Conservation (phyloP, 2,797 vertebrate species). For the Apogon talboti region DNA sequence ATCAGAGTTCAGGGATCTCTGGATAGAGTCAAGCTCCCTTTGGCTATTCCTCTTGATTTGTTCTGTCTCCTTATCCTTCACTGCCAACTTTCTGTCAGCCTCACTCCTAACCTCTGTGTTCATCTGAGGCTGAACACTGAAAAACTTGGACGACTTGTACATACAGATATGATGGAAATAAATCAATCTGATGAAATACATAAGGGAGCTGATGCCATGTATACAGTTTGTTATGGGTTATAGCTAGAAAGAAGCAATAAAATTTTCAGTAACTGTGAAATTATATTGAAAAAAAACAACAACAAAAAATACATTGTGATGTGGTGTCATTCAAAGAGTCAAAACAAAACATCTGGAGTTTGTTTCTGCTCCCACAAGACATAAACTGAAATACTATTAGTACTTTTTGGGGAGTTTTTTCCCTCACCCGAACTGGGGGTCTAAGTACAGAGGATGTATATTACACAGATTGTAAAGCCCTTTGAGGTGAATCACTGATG, state of each 20-base stretch:
- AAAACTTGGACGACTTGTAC: conserved; percentile 87
- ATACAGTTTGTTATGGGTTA: conserved; percentile 5
- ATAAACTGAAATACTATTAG: no score
- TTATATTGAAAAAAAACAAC: no score
- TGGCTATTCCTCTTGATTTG: conserved; percentile 76
- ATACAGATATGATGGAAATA: conserved; percentile 56
- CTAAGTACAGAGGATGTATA: no score
- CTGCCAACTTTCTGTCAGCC: conserved; percentile 50
- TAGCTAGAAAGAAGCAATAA: no score
- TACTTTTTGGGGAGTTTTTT: no score
- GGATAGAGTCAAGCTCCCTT: conserved; percentile 78
- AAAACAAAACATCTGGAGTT: no score
- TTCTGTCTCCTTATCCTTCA: conserved; percentile 41
- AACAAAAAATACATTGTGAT: background rate
- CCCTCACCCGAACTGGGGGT: no score
- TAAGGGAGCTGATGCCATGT: conserved; percentile 7
- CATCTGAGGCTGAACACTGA: conserved; percentile 52
- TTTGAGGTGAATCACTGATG: no score
- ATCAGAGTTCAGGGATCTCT: conserved; percentile 31
- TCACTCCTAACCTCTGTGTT: conserved; percentile 53
- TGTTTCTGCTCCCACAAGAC: no score
- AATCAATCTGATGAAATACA: conserved; percentile 34
- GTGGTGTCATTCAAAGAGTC: no score
- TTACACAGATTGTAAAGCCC: no score
- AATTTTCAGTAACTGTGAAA: no score